Percentiles rank a stretch among this genome's conserved stretches.
phyloP scores from a whole-genome alignment of 2,888 invertebrate species.

The Athalia circularis region DNA sequence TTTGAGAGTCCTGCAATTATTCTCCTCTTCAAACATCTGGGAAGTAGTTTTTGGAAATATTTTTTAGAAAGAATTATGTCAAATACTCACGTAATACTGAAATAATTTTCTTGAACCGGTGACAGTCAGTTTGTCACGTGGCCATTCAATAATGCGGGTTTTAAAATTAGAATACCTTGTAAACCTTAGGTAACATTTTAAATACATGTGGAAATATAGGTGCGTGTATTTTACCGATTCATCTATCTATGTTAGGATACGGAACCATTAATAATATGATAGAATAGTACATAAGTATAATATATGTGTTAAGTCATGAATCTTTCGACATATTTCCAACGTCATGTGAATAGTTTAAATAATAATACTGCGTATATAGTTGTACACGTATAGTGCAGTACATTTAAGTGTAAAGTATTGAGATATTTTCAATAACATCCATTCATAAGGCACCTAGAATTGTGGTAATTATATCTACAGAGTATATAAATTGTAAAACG shows the following conservation, averaged over 20 bases:
- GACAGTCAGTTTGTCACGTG: background rate
- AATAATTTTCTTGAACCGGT: background rate
- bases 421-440: background rate
- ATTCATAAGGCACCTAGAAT: background rate
- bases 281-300: background rate
- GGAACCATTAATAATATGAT: too few species aligned
- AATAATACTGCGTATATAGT: constrained; percentile 7
- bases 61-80: background rate
- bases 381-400: too few species aligned
- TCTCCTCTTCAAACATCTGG: too few species aligned
- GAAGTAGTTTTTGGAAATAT: background rate
- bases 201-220: too few species aligned
- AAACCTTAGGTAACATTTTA: too few species aligned
- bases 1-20: too few species aligned
- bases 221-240: too few species aligned
- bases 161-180: constrained; percentile 1
- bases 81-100: background rate
- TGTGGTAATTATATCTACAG: too few species aligned
- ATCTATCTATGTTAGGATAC: too few species aligned
- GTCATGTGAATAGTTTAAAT: constrained; percentile 11
- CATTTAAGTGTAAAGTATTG: background rate
- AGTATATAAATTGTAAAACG: too few species aligned
- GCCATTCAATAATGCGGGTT: constrained; percentile 12
- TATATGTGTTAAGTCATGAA: background rate
- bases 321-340: constrained; percentile 5